Evolutionary conservation across 2,888 invertebrate species (phyloP), one percentile per base, ranked within the genome.

Genomic region (Clunio marinus): DNA sequence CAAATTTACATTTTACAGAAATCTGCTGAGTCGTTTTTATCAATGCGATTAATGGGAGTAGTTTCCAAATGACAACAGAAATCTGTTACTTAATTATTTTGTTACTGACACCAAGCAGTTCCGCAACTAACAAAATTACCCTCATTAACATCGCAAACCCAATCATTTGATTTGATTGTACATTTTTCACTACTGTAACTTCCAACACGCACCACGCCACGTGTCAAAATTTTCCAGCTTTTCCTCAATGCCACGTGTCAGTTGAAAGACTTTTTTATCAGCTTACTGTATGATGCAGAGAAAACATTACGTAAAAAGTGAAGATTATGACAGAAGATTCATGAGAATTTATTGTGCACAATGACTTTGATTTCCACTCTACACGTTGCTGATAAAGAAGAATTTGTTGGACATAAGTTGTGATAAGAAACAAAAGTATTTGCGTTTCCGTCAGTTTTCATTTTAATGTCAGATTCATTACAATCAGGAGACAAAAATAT

Each of bases 141-240:
- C 63, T 46, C 25, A 28, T 65, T 46, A 46, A 62, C 62, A 62
- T 62, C 3, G 20, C 24, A 65, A 65, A 65, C 63, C 63, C 63
- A 65, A 66, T 55, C 66, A 35, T 66, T 66, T 46, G 66, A 66
- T 63, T 63, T 28, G 63, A 63, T 55, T 66, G 65, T 32, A 65
- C 65, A 24, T n/a, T 66, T 63, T 65, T 46, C 46, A 7, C n/a
- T 46, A 46, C 22, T 45, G 45, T 46, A 55, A 55, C 66, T 55
- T 15, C 24, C 22, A 66, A 66, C 66, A 66, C 66, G 55, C 66
- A 66, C 17, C 25, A 3, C n/a, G 66, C 10, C 66, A 66, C 66
- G 66, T 66, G 66, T 27, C 51, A 28, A 55, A 66, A 66, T 66
- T 66, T 66, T 66, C 66, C 66, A 55, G 66, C 66, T 55, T 66